Conservation (phyloP, 2,888 invertebrate species). For the Griposia aprilina region DNA sequence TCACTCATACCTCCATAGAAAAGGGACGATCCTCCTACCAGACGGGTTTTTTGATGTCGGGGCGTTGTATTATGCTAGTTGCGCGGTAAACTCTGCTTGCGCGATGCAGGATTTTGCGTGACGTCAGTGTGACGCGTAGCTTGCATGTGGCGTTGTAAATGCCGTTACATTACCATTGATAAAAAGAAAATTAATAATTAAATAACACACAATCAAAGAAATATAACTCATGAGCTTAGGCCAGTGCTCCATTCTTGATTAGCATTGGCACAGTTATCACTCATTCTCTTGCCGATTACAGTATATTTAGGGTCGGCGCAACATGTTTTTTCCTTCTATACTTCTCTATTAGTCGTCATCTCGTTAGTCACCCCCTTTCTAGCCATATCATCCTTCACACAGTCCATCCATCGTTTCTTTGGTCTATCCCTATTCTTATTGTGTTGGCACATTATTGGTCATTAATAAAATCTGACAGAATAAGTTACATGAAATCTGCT, state of each 20-base stretch:
- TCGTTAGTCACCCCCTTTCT: background rate
- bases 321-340: background rate
- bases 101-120: no score
- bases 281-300: background rate
- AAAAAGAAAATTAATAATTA: background rate
- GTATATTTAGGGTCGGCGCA: background rate
- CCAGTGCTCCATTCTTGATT: background rate
- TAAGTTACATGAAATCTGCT: background rate
- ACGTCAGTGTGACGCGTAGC: no score
- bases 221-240: background rate
- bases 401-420: background rate
- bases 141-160: no score
- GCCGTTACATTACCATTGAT: background rate
- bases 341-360: background rate
- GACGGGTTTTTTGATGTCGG: no score
- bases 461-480: background rate
- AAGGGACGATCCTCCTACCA: no score
- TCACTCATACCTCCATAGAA: no score
- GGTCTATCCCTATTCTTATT: background rate
- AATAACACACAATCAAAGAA: background rate
- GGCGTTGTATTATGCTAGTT: no score
- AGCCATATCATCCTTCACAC: background rate
- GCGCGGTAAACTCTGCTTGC: no score
- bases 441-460: background rate
- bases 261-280: background rate